Evolutionary conservation across 2,113 vertebrate species (phyloP), one percentile per base, ranked within the genome.

Genomic region (Stigmatopora nigra): DNA sequence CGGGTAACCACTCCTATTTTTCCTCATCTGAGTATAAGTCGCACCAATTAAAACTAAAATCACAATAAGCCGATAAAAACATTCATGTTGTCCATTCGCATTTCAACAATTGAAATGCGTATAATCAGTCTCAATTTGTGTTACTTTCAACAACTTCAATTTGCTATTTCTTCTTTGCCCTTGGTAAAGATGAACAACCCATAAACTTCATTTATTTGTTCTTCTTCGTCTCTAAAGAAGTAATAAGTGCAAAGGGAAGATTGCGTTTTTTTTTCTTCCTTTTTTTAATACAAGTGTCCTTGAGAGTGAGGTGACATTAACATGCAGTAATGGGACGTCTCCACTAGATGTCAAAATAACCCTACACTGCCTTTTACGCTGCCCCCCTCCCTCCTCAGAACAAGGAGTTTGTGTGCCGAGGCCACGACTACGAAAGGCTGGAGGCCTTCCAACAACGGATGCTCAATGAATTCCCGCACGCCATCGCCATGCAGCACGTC

Each of bases 381-480:
- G 0, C 46, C 17, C 63, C 78, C 0, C 63, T 78, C 0, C 46
- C 36, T 17, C 62, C 76, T 80, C 86, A 99, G 97, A 99, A 99
- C 83, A 99, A 99, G 86, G 96, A 99, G 89, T 99, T 99, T 90
- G 95, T 99, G 87, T 99, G 97, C 84, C 91, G 96, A 64, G 97
- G 97, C 70, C 97, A 99, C 73, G 97, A 99, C 91, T 99, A 99
- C 25, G 97, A 99, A 87, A 89, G 97, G 68, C 86, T 99, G 88
- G 97, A 99, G 88, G 96, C 97, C 68, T 99, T 99, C 88, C 97
- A 99, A 78, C 97, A 99, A 90, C 87, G 97, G 78, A 99, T 99
- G 97, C 88, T 99, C 79, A 95, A 92, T 47, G 97, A 99, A 91
- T 99, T 99, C 81, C 97, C 97, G 59, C 95, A 98, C 36, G 97